Conservation (phyloP, 2,113 vertebrate species). For the Pluvianellus socialis region DNA sequence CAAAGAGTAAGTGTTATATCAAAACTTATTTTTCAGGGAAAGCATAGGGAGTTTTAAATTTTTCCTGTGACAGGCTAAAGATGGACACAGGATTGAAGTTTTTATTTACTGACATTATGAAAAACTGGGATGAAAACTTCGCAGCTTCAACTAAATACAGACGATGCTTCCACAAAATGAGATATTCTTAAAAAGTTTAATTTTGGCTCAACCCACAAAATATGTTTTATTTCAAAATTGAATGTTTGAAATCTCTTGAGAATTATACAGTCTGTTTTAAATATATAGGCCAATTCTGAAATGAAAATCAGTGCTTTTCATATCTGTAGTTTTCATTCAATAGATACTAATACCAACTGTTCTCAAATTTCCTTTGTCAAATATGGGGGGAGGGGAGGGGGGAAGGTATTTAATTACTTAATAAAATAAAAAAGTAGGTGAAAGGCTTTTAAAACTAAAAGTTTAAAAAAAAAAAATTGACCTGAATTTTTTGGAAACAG, state of each 20-base stretch:
- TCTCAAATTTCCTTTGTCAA: not conserved
- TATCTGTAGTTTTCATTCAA: not conserved
- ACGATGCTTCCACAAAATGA: not conserved
- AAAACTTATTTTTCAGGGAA: not conserved
- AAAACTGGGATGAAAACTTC: not conserved
- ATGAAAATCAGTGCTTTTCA: not conserved
- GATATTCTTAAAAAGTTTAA: not conserved
- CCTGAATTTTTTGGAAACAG: not conserved
- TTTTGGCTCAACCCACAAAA: not conserved
- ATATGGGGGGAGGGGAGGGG: not conserved
- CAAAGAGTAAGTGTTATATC: not conserved
- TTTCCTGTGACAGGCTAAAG: not conserved
- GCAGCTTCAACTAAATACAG: not conserved
- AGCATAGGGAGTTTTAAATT: rapidly evolving
- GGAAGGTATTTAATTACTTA: not conserved
- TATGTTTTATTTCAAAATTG: not conserved
- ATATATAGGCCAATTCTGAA: not conserved
- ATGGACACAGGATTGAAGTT: not conserved
- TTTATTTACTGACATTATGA: not conserved
- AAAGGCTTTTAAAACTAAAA: not conserved
- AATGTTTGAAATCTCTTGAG: not conserved
- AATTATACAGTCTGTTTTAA: not conserved
- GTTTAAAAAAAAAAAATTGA: not conserved
- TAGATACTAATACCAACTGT: not conserved
- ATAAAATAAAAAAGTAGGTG: not conserved